Conservation (phyloP, 2,888 invertebrate genomes). For the Athrips mouffetella region DNA sequence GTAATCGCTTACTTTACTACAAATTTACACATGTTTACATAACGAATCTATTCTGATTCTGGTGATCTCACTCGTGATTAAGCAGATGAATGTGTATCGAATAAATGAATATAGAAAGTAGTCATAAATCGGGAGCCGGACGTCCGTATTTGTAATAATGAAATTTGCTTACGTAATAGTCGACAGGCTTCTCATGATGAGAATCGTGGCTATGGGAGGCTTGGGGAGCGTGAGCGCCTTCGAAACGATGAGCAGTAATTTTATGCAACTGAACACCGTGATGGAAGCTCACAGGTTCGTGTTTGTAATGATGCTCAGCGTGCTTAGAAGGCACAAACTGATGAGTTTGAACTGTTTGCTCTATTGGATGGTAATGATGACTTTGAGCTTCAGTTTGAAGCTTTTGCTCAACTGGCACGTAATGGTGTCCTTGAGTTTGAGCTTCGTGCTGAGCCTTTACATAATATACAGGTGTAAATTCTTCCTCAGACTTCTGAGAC, state of each 20-base stretch:
- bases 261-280: conserved; percentile 21
- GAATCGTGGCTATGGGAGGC: conserved; percentile 36
- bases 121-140: conserved; percentile 44
- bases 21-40: conserved; percentile 25
- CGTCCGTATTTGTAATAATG: conserved; percentile 34
- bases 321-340: conserved; percentile 22
- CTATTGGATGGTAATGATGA: conserved; percentile 25
- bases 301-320: conserved; percentile 27
- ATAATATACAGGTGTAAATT: conserved; percentile 31
- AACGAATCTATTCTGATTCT: conserved; percentile 36
- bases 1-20: conserved; percentile 20
- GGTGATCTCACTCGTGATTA: conserved; percentile 33
- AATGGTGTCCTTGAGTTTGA: conserved; percentile 12
- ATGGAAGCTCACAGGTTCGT: conserved; percentile 31
- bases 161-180: conserved; percentile 66
- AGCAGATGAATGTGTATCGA: conserved; percentile 43
- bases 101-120: conserved; percentile 61
- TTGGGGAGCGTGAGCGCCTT: conserved; percentile 18
- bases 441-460: conserved; percentile 25
- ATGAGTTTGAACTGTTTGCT: conserved; percentile 27
- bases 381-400: conserved; percentile 27
- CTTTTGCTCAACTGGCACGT: conserved; percentile 38
- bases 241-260: conserved; percentile 17
- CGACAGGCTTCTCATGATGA: conserved; percentile 57
- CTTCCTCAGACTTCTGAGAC: conserved; percentile 44